These are phyloP conservation scores for Linhomoeus sp. DNA, from an alignment of 2,888 invertebrate genomes.

Conservation along the genomic window DNA sequence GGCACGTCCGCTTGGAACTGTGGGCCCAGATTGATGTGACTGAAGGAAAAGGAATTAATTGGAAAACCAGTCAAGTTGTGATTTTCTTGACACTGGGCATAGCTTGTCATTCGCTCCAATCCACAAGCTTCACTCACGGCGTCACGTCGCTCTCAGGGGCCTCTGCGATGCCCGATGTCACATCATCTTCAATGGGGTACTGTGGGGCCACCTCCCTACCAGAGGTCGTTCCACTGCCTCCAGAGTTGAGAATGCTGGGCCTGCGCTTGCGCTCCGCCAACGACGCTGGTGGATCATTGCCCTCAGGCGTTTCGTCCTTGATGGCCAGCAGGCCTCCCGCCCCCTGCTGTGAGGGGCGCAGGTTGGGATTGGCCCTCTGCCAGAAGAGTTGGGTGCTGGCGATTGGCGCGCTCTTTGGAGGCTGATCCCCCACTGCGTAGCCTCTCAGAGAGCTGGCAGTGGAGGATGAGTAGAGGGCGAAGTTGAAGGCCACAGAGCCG, in stretches of 20 bases:
- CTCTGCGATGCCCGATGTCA: neutral
- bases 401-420: neutral
- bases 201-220: neutral
- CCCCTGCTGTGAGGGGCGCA: neutral
- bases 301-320: neutral
- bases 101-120: no score
- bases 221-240: neutral
- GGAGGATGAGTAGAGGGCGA: no score
- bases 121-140: neutral
- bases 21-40: slow-evolving; percentile 14
- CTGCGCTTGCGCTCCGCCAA: no score
- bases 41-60: neutral
- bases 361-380: neutral
- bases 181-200: neutral
- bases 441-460: neutral
- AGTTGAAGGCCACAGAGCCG: neutral
- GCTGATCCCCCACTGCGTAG: neutral
- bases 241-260: neutral
- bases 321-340: neutral
- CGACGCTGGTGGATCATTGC: neutral
- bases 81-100: no score
- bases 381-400: neutral
- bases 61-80: neutral
- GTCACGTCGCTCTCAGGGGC: neutral
- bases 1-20: slow-evolving; percentile 15